phyloP scores from a whole-genome alignment of 2,113 vertebrate species.

The Ornithorhynchus anatinus region DNA sequence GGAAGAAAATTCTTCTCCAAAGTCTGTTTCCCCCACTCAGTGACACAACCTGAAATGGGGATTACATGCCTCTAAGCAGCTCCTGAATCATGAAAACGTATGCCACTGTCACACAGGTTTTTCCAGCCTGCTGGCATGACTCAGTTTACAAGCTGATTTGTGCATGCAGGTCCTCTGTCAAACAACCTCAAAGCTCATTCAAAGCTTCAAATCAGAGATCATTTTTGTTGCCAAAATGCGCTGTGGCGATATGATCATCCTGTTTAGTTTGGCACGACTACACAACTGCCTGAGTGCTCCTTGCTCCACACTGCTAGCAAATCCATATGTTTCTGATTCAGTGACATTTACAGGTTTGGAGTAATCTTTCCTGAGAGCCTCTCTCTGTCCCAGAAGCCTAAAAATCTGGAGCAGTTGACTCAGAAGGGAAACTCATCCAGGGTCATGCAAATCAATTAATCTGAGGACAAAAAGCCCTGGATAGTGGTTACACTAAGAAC shows the following conservation, averaged over 20 bases:
- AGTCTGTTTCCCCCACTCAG: neutral
- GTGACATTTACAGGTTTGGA: constrained; percentile 4
- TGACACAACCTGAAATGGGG: neutral
- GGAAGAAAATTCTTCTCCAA: neutral
- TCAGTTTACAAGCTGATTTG: neutral
- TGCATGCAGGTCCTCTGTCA: neutral
- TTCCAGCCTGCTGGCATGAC: no score
- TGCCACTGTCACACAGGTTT: neutral
- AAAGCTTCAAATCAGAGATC: neutral
- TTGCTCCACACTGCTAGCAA: neutral
- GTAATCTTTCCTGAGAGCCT: constrained; percentile 19
- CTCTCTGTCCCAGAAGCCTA: constrained; percentile 4
- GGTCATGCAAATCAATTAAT: no score
- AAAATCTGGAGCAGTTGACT: neutral
- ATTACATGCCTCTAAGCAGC: neutral
- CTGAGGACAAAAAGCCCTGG: no score
- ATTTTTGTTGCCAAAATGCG: neutral
- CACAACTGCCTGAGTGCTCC: neutral
- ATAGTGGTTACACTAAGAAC: no score
- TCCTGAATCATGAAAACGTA: neutral
- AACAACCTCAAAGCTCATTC: neutral
- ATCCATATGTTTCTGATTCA: neutral
- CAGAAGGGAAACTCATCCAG: constrained; percentile 16
- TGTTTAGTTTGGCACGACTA: neutral
- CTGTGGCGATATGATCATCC: neutral